phyloP scores from a whole-genome alignment of 2,888 invertebrate species.

The Lithophane leautieri region DNA sequence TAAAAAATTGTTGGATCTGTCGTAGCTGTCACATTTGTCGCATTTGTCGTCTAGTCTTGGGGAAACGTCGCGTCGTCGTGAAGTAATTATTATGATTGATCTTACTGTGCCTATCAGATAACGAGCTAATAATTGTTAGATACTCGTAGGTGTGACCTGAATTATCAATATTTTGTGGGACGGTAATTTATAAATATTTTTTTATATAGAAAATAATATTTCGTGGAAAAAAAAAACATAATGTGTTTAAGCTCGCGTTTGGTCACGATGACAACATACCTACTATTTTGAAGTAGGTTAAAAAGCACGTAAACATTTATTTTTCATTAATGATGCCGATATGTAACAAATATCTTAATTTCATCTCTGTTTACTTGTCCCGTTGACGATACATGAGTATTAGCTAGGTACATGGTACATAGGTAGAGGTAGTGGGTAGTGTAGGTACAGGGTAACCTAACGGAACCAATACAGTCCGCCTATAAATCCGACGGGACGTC shows the following conservation, averaged over 20 bases:
- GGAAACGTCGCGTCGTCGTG: constrained; percentile 60
- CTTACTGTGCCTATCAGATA: constrained; percentile 59
- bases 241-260: not conserved
- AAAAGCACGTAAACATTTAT: not conserved
- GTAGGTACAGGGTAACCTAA: constrained; percentile 56
- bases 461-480: constrained; percentile 87
- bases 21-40: constrained; percentile 47
- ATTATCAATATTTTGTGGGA: constrained; percentile 36
- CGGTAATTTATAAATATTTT: not conserved
- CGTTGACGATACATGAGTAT: constrained; percentile 17
- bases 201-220: too few relatives aligned
- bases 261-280: not conserved
- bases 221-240: too few relatives aligned
- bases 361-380: not conserved
- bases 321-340: not conserved
- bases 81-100: constrained; percentile 83
- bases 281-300: not conserved
- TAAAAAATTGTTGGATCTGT: constrained; percentile 80
- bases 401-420: constrained; percentile 35
- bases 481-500: constrained; percentile 87
- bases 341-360: not conserved
- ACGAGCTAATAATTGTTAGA: constrained; percentile 21
- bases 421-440: constrained; percentile 24
- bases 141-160: constrained; percentile 47
- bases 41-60: constrained; percentile 55